Evolutionary conservation across 2,797 vertebrate species (phyloP).

Genomic region (Lemur catta): DNA sequence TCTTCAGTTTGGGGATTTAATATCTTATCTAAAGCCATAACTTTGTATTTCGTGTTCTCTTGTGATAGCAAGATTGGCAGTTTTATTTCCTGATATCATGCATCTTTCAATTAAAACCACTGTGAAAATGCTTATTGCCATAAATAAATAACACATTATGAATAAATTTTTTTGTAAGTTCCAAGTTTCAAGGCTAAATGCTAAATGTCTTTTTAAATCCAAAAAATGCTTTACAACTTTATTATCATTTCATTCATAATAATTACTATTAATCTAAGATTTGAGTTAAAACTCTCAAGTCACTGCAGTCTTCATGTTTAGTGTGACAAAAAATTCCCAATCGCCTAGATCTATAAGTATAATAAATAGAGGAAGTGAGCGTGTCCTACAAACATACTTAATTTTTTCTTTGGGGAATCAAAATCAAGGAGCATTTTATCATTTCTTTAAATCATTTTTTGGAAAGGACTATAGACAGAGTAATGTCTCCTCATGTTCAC

Average conservation of each 20-base stretch:
- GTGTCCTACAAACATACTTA: background rate
- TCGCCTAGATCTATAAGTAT: background rate
- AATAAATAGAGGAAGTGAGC: too few species aligned
- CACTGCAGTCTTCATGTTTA: background rate
- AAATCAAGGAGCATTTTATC: background rate
- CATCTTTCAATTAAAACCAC: background rate
- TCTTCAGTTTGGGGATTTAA: background rate
- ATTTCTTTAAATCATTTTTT: background rate
- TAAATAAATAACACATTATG: background rate
- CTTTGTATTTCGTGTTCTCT: background rate
- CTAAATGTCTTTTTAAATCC: background rate
- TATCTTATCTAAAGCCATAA: background rate
- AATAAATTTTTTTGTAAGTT: background rate
- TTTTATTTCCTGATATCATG: background rate
- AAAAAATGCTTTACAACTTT: background rate
- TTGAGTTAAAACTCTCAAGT: background rate
- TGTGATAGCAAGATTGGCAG: background rate
- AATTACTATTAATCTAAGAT: background rate
- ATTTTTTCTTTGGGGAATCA: background rate
- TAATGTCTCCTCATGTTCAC: background rate
- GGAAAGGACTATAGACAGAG: background rate
- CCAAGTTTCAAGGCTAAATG: background rate
- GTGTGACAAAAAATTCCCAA: background rate
- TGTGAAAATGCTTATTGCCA: background rate
- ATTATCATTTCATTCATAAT: background rate